Evolutionary conservation across 2,797 vertebrate genomes (phyloP).

Genomic region (Ataeniobius toweri): DNA sequence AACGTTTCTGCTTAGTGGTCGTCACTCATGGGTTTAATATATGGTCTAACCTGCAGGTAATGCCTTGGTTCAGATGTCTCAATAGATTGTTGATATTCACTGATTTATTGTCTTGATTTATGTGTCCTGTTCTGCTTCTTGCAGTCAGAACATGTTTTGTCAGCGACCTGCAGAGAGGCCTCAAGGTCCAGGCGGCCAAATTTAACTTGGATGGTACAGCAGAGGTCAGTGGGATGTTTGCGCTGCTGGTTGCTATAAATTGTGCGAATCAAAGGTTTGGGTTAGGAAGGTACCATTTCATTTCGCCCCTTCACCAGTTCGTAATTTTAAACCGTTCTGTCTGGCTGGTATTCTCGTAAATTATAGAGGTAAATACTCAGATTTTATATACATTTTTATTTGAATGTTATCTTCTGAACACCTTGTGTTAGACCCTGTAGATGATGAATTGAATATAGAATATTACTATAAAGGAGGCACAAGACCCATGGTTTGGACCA

Average conservation of each 20-base stretch:
- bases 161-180: constrained; percentile 92
- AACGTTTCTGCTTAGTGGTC: background rate
- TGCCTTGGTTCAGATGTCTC: background rate
- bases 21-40: background rate
- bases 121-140: constrained; percentile 18
- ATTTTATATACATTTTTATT: background rate
- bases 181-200: constrained; percentile 93
- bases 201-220: constrained; percentile 92
- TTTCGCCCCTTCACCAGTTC: no score
- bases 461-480: background rate
- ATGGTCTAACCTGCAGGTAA: background rate
- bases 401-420: no score
- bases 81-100: background rate
- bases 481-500: background rate
- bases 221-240: constrained; percentile 79
- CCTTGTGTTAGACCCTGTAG: background rate
- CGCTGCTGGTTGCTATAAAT: background rate
- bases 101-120: background rate
- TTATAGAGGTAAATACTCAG: no score
- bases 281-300: no score
- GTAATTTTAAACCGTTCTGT: background rate
- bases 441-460: background rate
- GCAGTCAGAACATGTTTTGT: constrained; percentile 91
- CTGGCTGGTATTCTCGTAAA: no score
- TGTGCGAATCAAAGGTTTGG: background rate